These are phyloP conservation scores for Tinamus guttatus DNA, from an alignment of 2,113 vertebrate species.

Conservation along the genomic window DNA sequence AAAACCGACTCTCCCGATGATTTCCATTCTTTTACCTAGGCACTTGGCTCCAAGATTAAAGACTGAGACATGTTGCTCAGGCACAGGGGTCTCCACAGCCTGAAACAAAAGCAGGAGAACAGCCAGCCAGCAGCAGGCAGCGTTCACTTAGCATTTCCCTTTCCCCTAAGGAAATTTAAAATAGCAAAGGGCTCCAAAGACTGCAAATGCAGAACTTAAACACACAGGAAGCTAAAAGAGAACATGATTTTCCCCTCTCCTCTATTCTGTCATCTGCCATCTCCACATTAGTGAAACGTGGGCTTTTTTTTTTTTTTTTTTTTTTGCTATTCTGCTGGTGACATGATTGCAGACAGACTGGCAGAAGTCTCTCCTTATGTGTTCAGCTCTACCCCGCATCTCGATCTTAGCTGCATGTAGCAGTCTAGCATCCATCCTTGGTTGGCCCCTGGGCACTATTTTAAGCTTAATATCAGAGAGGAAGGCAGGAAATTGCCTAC, in stretches of 20 bases:
- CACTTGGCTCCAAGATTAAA: background rate
- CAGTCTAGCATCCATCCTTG: background rate
- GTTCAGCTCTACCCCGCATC: background rate
- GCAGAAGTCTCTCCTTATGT: background rate
- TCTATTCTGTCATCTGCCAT: background rate
- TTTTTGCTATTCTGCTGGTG: background rate
- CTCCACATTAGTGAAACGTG: background rate
- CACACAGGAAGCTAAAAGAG: background rate
- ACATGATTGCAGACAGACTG: background rate
- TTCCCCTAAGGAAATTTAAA: background rate
- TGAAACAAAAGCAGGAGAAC: background rate
- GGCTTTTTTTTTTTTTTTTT: background rate
- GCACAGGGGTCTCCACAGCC: background rate
- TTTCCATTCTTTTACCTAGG: background rate
- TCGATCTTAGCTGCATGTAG: no score
- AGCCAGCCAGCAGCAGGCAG: background rate
- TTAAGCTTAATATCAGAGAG: background rate
- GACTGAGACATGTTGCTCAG: background rate
- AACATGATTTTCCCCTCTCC: background rate
- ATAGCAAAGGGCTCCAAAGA: background rate
- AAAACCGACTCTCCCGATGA: fast-evolving
- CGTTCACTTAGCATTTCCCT: background rate
- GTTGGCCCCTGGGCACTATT: background rate
- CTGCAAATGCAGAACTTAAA: background rate
- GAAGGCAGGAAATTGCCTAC: background rate